Conservation (phyloP, 2,797 vertebrate genomes). For the Rhinophrynus dorsalis region DNA sequence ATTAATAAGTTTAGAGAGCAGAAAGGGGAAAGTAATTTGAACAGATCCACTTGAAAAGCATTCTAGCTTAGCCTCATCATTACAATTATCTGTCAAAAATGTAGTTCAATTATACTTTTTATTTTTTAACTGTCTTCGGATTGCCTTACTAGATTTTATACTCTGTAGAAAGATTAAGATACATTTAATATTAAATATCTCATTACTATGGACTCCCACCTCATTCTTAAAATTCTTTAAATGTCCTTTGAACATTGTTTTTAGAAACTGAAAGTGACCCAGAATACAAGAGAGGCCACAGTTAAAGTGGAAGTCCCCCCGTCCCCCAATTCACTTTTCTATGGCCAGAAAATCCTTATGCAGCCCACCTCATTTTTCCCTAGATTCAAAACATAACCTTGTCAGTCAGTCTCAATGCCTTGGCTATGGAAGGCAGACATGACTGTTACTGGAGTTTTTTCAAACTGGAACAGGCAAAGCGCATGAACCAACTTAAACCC, state of each 20-base stretch:
- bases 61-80: conserved; percentile 61
- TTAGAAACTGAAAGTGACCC: no score
- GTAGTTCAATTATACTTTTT: conserved; percentile 65
- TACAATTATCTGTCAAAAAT: conserved; percentile 68
- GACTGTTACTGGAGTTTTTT: no score
- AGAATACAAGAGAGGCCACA: no score
- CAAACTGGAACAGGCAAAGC: no score
- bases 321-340: no score
- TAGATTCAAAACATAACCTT: no score
- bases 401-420: no score
- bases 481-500: no score
- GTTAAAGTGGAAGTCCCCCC: no score
- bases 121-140: conserved; percentile 53
- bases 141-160: conserved; percentile 57
- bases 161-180: conserved; percentile 55
- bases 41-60: conserved; percentile 61
- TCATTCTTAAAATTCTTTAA: conserved; percentile 37
- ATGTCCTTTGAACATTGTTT: conserved; percentile 27
- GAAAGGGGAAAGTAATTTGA: conserved; percentile 62
- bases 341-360: no score
- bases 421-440: no score
- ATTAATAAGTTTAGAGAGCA: conserved; percentile 50
- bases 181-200: conserved; percentile 57
- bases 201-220: conserved; percentile 53
- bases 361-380: no score